Percentiles rank a stretch among this genome's conserved stretches.
Evolutionary conservation across 1,140 invertebrate genomes (phyloP).

Genomic region (Drosophila orena): DNA sequence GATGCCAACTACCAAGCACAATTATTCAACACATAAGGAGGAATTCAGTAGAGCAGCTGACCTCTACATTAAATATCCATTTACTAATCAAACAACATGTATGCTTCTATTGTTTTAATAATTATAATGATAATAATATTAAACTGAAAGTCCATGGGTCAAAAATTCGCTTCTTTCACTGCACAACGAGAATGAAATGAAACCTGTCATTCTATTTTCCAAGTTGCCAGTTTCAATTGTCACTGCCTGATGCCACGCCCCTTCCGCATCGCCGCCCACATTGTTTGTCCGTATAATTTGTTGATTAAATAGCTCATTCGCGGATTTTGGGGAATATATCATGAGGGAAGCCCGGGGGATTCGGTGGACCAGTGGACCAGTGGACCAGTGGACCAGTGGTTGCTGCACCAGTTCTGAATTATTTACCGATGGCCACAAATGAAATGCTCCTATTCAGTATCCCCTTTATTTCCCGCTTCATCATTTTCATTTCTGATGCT

Average conservation of each 20-base stretch:
- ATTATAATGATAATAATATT: too few species aligned
- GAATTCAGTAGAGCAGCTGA: background rate
- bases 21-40: slow-evolving; percentile 7
- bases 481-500: background rate
- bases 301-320: slow-evolving; percentile 37
- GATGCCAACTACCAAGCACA: slow-evolving; percentile 12
- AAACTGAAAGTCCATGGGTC: background rate
- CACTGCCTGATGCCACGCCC: slow-evolving; percentile 8
- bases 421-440: slow-evolving; percentile 51
- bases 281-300: slow-evolving; percentile 40
- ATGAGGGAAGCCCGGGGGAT: slow-evolving; percentile 3
- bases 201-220: slow-evolving; percentile 3
- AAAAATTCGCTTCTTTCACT: background rate
- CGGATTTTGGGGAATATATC: slow-evolving; percentile 27
- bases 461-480: background rate
- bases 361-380: slow-evolving; percentile 12
- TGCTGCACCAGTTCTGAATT: slow-evolving; percentile 36
- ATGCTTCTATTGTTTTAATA: too few species aligned
- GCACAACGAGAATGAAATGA: background rate
- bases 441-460: slow-evolving; percentile 18
- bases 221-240: slow-evolving; percentile 9
- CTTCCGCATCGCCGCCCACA: background rate
- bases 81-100: too few species aligned
- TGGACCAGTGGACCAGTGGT: slow-evolving; percentile 10
- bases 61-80: too few species aligned